Percentiles rank a stretch among this genome's conserved stretches.
Conservation (phyloP, 2,888 invertebrate genomes). For the Dorcus parallelipipedus region DNA sequence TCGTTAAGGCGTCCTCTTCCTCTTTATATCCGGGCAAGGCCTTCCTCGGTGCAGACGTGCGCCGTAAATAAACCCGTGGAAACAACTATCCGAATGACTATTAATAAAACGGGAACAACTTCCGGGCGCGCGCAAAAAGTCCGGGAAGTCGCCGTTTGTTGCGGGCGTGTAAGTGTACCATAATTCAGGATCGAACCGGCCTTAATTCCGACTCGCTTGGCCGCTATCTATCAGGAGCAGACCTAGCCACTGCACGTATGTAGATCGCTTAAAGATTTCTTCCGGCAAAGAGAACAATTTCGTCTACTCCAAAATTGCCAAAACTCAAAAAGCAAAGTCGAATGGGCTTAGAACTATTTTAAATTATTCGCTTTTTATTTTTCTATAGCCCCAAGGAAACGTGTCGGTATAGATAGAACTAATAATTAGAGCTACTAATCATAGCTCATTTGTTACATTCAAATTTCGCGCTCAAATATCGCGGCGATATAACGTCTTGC, state of each 20-base stretch:
- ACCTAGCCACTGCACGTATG: not conserved
- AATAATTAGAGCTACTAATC: no score
- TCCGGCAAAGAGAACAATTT: no score
- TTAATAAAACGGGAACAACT: slow-evolving; percentile 15
- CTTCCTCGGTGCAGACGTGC: not conserved
- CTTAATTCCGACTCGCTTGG: slow-evolving; percentile 34
- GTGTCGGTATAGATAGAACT: no score
- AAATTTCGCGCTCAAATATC: no score
- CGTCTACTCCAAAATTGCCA: no score
- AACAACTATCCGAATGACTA: slow-evolving; percentile 11
- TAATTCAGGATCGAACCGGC: slow-evolving; percentile 39
- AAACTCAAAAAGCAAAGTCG: no score
- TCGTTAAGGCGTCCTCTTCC: not conserved
- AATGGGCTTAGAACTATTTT: no score
- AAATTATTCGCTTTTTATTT: no score
- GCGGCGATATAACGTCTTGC: no score
- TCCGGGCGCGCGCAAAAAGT: slow-evolving; percentile 9
- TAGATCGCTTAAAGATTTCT: no score
- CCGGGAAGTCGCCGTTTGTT: slow-evolving; percentile 34
- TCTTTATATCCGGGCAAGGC: not conserved
- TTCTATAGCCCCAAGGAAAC: no score
- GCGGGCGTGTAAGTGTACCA: slow-evolving; percentile 36
- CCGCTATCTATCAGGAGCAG: slow-evolving; percentile 40
- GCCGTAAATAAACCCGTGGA: not conserved
- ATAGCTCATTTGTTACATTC: no score